These are phyloP conservation scores for Raja brachyura DNA, from an alignment of 2,113 vertebrate species.

Conservation along the genomic window DNA sequence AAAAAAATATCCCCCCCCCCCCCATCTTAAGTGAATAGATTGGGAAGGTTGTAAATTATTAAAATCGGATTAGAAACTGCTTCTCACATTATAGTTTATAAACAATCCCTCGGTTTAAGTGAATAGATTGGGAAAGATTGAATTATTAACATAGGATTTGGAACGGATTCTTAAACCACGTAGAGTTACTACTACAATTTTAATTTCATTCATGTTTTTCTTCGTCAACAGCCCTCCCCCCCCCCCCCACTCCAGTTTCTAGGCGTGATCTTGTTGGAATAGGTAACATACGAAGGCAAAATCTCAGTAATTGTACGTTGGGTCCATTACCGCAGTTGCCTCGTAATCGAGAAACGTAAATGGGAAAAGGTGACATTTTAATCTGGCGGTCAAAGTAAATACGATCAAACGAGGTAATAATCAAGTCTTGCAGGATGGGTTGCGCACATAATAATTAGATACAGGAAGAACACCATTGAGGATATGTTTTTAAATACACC, in stretches of 20 bases:
- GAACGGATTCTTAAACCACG: not conserved
- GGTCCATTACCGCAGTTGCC: not conserved
- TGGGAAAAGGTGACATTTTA: conserved; percentile 29
- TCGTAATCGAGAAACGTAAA: not conserved
- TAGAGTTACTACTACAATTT: not conserved
- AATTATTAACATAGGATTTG: conserved; percentile 2
- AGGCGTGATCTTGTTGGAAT: not conserved
- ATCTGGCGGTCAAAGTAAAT: conserved; percentile 15
- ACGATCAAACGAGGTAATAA: not conserved
- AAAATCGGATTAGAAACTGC: not conserved
- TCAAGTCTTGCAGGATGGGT: not conserved
- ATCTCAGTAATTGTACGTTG: conserved; percentile 1
- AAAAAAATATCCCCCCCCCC: not conserved
- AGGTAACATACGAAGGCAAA: not conserved
- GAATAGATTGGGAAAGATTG: not conserved
- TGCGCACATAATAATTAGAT: not conserved
- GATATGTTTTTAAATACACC: not conserved
- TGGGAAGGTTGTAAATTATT: not conserved
- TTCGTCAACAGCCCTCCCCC: not conserved
- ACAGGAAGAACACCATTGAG: not conserved
- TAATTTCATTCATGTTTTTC: conserved; percentile 36
- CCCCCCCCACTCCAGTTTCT: not conserved
- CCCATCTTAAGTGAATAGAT: not conserved
- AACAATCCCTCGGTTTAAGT: not conserved
- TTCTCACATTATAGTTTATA: not conserved